Evolutionary conservation across 1,140 invertebrate genomes (phyloP).

Genomic region (Trichomalopsis sarcophagae): DNA sequence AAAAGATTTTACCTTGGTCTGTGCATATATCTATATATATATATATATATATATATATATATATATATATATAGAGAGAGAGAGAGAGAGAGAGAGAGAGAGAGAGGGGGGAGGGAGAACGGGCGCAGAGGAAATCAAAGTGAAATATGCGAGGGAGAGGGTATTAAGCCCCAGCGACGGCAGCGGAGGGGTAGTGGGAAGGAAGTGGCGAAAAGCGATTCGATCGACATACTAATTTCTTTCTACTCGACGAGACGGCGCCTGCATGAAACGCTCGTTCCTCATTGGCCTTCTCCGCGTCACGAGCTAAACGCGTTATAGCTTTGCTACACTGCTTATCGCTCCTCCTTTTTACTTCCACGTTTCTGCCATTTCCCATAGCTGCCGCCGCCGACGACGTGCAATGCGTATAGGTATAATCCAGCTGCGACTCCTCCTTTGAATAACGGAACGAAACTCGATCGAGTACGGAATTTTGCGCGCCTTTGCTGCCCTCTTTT

Average conservation of each 20-base stretch:
- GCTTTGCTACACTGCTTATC: background rate
- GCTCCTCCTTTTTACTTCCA: background rate
- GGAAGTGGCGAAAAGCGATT: background rate
- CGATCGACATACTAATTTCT: background rate
- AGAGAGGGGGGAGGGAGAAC: no score
- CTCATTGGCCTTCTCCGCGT: background rate
- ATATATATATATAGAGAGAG: background rate
- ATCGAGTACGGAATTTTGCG: background rate
- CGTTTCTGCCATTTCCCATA: background rate
- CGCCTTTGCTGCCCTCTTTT: background rate
- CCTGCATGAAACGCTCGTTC: background rate
- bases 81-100: background rate
- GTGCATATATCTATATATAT: no score
- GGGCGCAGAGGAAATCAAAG: background rate
- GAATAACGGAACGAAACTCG: background rate
- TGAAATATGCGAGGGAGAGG: constrained; percentile 2
- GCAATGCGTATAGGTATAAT: background rate
- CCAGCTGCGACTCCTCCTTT: background rate
- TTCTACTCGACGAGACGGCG: background rate
- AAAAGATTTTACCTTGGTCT: constrained; percentile 10
- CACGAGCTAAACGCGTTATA: background rate
- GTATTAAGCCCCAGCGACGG: background rate
- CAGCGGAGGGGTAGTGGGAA: background rate
- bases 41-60: no score
- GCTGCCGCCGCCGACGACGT: no score